Evolutionary conservation across 2,797 vertebrate species (phyloP).

Genomic region (Toxotes lorentzi): DNA sequence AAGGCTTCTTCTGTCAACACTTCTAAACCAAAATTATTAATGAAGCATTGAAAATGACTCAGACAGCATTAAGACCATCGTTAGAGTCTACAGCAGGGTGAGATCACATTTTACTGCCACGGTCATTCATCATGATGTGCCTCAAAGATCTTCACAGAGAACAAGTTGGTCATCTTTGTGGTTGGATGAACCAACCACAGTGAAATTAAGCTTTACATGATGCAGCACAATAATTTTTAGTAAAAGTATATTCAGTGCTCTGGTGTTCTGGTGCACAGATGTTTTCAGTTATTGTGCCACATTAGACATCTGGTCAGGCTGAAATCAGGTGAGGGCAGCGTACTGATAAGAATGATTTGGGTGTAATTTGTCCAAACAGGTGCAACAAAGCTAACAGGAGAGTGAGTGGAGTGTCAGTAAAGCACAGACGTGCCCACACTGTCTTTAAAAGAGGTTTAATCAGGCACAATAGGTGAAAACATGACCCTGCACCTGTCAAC

Average conservation of each 20-base stretch:
- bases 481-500: background rate
- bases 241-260: background rate
- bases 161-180: background rate
- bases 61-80: background rate
- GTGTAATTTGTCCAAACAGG: slow-evolving; percentile 22
- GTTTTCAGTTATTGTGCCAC: slow-evolving; percentile 22
- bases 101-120: background rate
- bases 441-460: slow-evolving; percentile 7
- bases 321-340: background rate
- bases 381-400: slow-evolving; percentile 7
- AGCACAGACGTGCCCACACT: background rate
- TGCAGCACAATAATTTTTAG: background rate
- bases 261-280: slow-evolving; percentile 5
- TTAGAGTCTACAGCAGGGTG: background rate
- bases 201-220: background rate
- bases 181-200: background rate
- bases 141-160: background rate
- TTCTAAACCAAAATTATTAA: background rate
- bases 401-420: slow-evolving; percentile 9
- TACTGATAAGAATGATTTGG: background rate
- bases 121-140: background rate
- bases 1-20: background rate
- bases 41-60: too few species aligned
- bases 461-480: background rate
- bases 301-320: slow-evolving; percentile 17